Evolutionary conservation across 2,797 vertebrate genomes (phyloP).

Genomic region (Argyrosomus regius): DNA sequence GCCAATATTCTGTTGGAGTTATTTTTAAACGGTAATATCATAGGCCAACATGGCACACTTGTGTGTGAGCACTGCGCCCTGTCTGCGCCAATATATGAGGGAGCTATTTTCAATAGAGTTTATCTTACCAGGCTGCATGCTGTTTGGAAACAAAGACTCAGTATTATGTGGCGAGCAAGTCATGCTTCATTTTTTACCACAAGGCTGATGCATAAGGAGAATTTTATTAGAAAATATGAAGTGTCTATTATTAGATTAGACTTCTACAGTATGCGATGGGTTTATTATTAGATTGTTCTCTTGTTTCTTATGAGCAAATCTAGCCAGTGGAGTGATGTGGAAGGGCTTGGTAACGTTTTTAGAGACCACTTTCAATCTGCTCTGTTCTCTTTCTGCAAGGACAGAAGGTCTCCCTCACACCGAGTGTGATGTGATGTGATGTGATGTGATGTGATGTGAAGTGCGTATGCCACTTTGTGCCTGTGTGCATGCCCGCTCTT

Average conservation of each 20-base stretch:
- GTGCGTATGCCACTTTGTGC: constrained; percentile 70
- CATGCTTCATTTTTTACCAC: constrained; percentile 38
- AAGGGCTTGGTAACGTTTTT: constrained; percentile 45
- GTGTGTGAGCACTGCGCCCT: constrained; percentile 13
- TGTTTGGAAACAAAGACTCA: constrained; percentile 5
- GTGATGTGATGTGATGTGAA: constrained; percentile 64
- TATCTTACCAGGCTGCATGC: constrained; percentile 17
- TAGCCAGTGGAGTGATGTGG: constrained; percentile 27
- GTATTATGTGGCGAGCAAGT: neutral
- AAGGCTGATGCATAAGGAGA: constrained; percentile 26
- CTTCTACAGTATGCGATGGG: constrained; percentile 18
- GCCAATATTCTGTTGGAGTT: constrained; percentile 33
- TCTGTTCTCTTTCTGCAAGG: constrained; percentile 71
- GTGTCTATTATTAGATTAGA: constrained; percentile 47
- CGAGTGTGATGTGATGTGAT: constrained; percentile 76
- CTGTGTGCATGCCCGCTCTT: constrained; percentile 16
- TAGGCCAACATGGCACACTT: constrained; percentile 7
- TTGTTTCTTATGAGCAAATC: constrained; percentile 50
- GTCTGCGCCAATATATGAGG: constrained; percentile 10
- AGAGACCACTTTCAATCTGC: constrained; percentile 67
- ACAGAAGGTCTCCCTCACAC: constrained; percentile 80
- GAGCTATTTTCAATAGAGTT: constrained; percentile 37
- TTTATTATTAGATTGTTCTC: constrained; percentile 59
- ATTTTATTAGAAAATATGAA: constrained; percentile 48
- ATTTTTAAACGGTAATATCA: constrained; percentile 51